These are phyloP conservation scores for Acridotheres tristis DNA, from an alignment of 2,797 vertebrate genomes.

Conservation along the genomic window DNA sequence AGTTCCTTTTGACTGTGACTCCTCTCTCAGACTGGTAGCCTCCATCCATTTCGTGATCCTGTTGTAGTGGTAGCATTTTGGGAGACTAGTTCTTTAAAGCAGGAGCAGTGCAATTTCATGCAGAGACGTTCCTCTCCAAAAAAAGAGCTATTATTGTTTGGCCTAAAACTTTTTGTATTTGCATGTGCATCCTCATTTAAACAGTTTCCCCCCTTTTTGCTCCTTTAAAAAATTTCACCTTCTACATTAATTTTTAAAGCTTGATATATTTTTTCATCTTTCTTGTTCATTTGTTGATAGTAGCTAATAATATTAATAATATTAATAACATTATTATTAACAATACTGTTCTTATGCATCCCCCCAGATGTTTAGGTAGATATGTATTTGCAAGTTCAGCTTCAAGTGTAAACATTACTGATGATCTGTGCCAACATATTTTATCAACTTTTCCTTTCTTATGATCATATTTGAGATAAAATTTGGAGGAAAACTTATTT, in stretches of 20 bases:
- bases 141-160: not conserved
- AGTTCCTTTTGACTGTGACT: not conserved
- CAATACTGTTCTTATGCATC: not conserved
- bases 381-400: not conserved
- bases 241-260: not conserved
- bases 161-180: not conserved
- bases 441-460: not conserved
- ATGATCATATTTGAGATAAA: not conserved
- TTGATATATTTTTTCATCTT: not conserved
- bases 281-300: not conserved
- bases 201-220: accelerated
- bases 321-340: too few relatives aligned
- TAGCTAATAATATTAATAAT: not conserved
- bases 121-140: not conserved
- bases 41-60: not conserved
- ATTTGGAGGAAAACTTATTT: not conserved
- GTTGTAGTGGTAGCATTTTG: not conserved
- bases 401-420: not conserved
- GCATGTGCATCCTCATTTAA: not conserved
- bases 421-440: not conserved
- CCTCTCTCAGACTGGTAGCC: not conserved
- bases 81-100: not conserved
- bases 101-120: not conserved
- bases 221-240: not conserved
- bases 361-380: not conserved